These are phyloP conservation scores for Danio albolineatus DNA, from an alignment of 2,797 vertebrate genomes.

Conservation along the genomic window DNA sequence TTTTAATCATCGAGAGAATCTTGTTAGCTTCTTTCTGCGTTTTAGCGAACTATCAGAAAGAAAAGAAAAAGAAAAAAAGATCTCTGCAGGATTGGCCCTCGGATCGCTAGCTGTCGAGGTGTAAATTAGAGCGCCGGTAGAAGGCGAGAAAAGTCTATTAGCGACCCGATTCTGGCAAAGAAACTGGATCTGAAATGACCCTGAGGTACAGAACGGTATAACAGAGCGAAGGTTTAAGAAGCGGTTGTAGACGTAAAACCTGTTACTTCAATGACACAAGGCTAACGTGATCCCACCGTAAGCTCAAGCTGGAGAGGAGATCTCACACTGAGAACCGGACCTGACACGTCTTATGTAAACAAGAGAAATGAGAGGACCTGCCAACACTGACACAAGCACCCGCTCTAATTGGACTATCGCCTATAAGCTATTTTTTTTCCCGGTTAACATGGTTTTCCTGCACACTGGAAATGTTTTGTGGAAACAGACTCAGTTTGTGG, in stretches of 20 bases:
- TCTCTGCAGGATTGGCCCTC: slow-evolving; percentile 58
- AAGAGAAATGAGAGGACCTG: slow-evolving; percentile 43
- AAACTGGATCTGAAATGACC: slow-evolving; percentile 40
- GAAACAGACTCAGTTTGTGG: background rate
- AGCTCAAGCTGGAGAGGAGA: slow-evolving; percentile 33
- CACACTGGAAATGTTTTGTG: slow-evolving; percentile 36
- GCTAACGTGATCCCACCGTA: slow-evolving; percentile 26
- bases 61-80: slow-evolving; percentile 22
- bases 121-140: slow-evolving; percentile 28
- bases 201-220: slow-evolving; percentile 31
- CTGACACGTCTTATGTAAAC: slow-evolving; percentile 45
- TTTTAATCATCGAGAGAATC: slow-evolving; percentile 10
- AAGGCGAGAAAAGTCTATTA: slow-evolving; percentile 32
- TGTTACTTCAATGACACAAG: slow-evolving; percentile 50
- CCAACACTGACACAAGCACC: slow-evolving; percentile 45
- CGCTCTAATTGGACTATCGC: slow-evolving; percentile 42
- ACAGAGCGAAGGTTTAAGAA: slow-evolving; percentile 32
- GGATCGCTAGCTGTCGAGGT: slow-evolving; percentile 77
- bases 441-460: slow-evolving; percentile 24
- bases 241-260: slow-evolving; percentile 29
- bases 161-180: background rate
- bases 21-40: slow-evolving; percentile 12
- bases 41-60: slow-evolving; percentile 26
- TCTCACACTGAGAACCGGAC: slow-evolving; percentile 45
- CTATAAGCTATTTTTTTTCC: slow-evolving; percentile 39